Evolutionary conservation across 2,797 vertebrate genomes (phyloP).

Genomic region (Benthosema pterotum): DNA sequence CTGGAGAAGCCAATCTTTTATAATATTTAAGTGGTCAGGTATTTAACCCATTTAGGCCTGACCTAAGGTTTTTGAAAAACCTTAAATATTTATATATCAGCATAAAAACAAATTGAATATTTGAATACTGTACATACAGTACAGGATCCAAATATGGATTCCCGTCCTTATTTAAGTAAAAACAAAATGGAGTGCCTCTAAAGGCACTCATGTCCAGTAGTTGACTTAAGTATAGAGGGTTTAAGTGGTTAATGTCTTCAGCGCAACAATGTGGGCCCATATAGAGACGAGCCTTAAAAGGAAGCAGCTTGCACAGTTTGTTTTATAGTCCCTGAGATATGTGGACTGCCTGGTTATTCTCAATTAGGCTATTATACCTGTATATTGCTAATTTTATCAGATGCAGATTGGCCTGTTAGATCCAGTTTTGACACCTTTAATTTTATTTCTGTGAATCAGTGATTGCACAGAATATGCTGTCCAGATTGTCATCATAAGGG

Average conservation of each 20-base stretch:
- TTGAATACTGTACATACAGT: no score
- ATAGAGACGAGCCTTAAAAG: constrained; percentile 64
- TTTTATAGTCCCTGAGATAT: constrained; percentile 48
- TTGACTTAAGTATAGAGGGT: no score
- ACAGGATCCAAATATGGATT: no score
- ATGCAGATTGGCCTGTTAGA: constrained; percentile 24
- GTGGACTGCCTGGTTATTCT: constrained; percentile 59
- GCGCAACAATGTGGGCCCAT: constrained; percentile 26
- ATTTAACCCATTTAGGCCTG: no score
- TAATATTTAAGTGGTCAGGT: no score
- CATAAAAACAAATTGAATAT: no score
- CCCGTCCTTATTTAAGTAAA: no score
- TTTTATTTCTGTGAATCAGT: constrained; percentile 17
- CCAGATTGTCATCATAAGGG: constrained; percentile 45
- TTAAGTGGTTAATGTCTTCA: constrained; percentile 24
- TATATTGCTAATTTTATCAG: constrained; percentile 39
- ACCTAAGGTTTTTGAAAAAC: no score
- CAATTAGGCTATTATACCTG: constrained; percentile 48
- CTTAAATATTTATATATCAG: no score
- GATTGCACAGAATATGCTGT: constrained; percentile 39
- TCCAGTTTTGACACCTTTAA: constrained; percentile 5
- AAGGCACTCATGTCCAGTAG: no score
- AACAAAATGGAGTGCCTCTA: no score
- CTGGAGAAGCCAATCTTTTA: no score
- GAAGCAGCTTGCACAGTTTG: constrained; percentile 60